Conservation (phyloP, 53 echinoderm and acorn worm genomes). For the Luidia sarsii region DNA sequence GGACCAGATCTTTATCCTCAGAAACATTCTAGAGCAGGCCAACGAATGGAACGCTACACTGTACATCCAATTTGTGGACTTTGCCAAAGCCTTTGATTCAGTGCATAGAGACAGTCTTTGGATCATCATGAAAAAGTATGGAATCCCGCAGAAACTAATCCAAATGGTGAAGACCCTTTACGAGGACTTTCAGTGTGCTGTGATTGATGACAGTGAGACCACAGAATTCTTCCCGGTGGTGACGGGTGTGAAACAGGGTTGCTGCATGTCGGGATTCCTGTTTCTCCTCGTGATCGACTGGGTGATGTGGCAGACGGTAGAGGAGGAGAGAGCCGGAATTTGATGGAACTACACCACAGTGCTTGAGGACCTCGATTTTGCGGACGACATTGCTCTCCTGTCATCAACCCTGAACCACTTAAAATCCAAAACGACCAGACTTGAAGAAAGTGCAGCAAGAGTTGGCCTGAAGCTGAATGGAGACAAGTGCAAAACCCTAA, state of each 20-base stretch:
- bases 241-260: slow-evolving; percentile 24
- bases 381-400: slow-evolving; percentile 21
- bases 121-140: slow-evolving; percentile 26
- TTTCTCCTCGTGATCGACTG: slow-evolving; percentile 51
- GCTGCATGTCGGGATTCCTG: slow-evolving; percentile 24
- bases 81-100: slow-evolving; percentile 38
- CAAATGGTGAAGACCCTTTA: neutral
- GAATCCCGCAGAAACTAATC: slow-evolving; percentile 22
- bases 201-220: neutral
- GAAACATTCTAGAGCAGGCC: neutral
- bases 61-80: slow-evolving; percentile 35
- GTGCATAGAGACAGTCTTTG: slow-evolving; percentile 29
- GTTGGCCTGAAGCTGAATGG: neutral
- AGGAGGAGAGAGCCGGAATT: neutral
- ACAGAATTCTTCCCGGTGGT: slow-evolving; percentile 14
- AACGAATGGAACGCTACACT: slow-evolving; percentile 15
- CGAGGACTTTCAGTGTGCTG: neutral
- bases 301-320: slow-evolving; percentile 33
- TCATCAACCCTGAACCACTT: neutral
- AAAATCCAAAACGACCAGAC: neutral
- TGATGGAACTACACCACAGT: neutral
- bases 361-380: slow-evolving; percentile 30
- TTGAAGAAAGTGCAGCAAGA: neutral
- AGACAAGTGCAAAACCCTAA: neutral
- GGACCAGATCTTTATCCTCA: slow-evolving; percentile 32